Evolutionary conservation across 2,797 vertebrate genomes (phyloP).

Genomic region (Telmatherina bonti): DNA sequence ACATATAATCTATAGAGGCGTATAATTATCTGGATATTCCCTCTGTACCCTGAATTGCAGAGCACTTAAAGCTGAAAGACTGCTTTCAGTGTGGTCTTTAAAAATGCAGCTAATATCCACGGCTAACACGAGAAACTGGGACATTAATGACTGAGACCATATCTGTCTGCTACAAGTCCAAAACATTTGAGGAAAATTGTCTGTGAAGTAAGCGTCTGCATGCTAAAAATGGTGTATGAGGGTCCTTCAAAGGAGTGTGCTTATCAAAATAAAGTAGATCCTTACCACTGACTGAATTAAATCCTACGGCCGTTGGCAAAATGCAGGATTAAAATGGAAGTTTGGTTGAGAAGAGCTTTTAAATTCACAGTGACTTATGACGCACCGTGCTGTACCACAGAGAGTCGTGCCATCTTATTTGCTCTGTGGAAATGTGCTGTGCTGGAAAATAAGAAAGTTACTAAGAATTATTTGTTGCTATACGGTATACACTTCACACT

Average conservation of each 20-base stretch:
- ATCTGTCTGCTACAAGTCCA: conserved; percentile 61
- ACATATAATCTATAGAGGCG: conserved; percentile 42
- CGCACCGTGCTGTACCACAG: conserved; percentile 40
- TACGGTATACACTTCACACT: conserved; percentile 51
- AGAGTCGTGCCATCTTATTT: conserved; percentile 59
- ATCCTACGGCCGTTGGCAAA: conserved; percentile 71
- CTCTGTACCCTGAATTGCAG: conserved; percentile 53
- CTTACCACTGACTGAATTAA: conserved; percentile 66
- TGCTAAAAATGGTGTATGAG: conserved; percentile 66
- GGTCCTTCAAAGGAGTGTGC: conserved; percentile 63
- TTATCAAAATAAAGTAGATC: conserved; percentile 67
- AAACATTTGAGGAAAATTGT: conserved; percentile 50
- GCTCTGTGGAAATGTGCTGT: conserved; percentile 51
- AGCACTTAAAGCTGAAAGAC: conserved; percentile 49
- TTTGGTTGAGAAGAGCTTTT: conserved; percentile 70
- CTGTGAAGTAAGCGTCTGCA: conserved; percentile 48
- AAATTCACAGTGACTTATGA: conserved; percentile 71
- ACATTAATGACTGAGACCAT: conserved; percentile 68
- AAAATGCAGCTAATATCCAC: conserved; percentile 75
- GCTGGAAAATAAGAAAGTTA: conserved; percentile 59
- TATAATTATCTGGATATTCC: conserved; percentile 65
- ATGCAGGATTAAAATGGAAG: conserved; percentile 75
- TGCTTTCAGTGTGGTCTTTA: conserved; percentile 62
- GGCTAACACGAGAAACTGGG: conserved; percentile 64
- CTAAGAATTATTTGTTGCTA: conserved; percentile 59